Base-by-base conservation (phyloP, 2,113 vertebrate genomes). In the Pandion haliaetus region DNA sequence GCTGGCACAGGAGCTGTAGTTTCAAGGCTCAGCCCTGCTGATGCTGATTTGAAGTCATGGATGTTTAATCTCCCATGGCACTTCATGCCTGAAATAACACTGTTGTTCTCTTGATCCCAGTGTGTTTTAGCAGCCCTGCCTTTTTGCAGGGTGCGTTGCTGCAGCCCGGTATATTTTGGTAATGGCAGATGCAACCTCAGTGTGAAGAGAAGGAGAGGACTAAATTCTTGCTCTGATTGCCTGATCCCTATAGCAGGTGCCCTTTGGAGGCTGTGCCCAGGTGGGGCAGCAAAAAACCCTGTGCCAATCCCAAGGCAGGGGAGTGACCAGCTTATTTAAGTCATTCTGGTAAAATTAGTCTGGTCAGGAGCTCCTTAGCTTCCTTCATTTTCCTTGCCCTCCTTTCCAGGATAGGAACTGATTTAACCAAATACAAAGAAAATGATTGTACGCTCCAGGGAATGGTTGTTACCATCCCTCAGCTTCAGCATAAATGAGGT, bases 41-140 rank as follows among this genome's bases (percentile, higher is more conserved):
- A 76, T 61, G 86, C 90, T 85, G 79, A 82, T 95, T 94, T 93
- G 87, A 78, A 69, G 86, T 71, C 73, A 54, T 10, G 66, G 80
- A 61, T 89, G 70, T 94, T 97, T 93, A 92, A 91, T 95, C 95
- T 97, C 88, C 70, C 32, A 8, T 79, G 91, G 94, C 91, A 91
- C 65, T 91, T 92, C n/a, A n/a, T 92, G 93, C 88, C 86, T 8
- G 12, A 87, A 95, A 92, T 87, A 95, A 95, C 95, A 78, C 73
- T 0, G 8, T 71, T 96, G 77, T 95, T 92, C 77, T 86, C 91
- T 79, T 2, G 2, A 54, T 85, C 91, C 65, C 54, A n/a, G 54
- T 12, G 69, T 69, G 81, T 82, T 90, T 91, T 62, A 72, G 65
- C 81, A 91, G 85, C 84, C 34, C 70, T 89, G 40, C 25, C 61